Conservation (phyloP, 1,140 invertebrate genomes). For the Paraescarpia echinospica region DNA sequence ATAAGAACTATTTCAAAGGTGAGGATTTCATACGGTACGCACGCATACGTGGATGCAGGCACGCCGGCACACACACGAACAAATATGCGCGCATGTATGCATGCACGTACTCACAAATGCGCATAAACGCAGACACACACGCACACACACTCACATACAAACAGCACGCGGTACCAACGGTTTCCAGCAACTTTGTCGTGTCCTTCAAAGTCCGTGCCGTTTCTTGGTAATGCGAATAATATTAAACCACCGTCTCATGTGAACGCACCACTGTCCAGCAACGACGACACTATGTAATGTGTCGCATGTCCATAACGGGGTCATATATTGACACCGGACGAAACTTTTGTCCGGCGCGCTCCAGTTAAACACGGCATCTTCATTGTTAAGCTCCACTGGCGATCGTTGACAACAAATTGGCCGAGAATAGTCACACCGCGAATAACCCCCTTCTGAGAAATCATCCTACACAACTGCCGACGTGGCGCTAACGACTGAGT, state of each 20-base stretch:
- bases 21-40: too few species aligned
- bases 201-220: background rate
- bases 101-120: background rate
- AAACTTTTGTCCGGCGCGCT: background rate
- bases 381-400: background rate
- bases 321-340: background rate
- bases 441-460: background rate
- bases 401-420: background rate
- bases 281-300: too few species aligned
- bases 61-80: background rate
- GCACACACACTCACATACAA: background rate
- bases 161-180: background rate
- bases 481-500: background rate
- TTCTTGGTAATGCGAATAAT: background rate
- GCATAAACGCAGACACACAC: background rate
- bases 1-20: too few species aligned
- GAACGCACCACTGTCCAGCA: background rate
- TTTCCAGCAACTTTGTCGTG: background rate
- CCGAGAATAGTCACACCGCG: background rate
- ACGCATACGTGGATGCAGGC: too few species aligned
- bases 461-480: background rate
- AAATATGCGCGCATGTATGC: background rate
- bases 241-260: too few species aligned
- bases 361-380: background rate
- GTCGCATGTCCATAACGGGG: background rate